Conservation (phyloP, 2,113 vertebrate genomes). For the Gymnorhina tibicen region DNA sequence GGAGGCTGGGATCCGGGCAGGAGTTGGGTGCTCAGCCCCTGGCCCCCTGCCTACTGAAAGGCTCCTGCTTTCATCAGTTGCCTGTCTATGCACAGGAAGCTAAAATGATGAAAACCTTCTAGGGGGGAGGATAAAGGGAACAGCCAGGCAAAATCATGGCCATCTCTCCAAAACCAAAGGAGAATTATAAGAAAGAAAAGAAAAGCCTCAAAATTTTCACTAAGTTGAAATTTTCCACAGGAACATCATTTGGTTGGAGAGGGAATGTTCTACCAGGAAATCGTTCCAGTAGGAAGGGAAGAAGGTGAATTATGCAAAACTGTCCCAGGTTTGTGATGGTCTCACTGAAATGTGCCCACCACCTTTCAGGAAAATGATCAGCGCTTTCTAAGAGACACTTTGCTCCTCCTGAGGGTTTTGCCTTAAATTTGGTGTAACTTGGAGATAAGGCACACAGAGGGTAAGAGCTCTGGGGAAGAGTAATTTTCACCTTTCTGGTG, state of each 20-base stretch:
- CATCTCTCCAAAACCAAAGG: neutral
- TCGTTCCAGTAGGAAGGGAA: neutral
- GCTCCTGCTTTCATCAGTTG: neutral
- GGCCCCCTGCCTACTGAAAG: slow-evolving; percentile 7
- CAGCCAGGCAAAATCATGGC: neutral
- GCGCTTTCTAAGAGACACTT: neutral
- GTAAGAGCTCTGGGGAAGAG: slow-evolving; percentile 34
- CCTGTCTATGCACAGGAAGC: neutral
- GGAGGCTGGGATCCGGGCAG: neutral
- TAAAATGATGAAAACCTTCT: neutral
- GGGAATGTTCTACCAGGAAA: neutral
- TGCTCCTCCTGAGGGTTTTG: neutral
- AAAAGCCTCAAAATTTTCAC: neutral
- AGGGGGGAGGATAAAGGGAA: neutral
- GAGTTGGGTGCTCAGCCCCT: neutral
- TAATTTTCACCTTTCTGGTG: slow-evolving; percentile 62
- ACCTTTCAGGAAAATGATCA: neutral
- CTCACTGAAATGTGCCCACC: neutral
- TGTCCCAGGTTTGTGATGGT: neutral
- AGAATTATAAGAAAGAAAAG: neutral
- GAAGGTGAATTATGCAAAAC: neutral
- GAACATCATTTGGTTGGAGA: neutral
- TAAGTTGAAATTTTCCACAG: neutral
- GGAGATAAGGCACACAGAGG: slow-evolving; percentile 24
- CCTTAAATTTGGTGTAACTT: slow-evolving; percentile 9